Conservation (phyloP, 2,113 vertebrate species). For the Caranx melampygus region DNA sequence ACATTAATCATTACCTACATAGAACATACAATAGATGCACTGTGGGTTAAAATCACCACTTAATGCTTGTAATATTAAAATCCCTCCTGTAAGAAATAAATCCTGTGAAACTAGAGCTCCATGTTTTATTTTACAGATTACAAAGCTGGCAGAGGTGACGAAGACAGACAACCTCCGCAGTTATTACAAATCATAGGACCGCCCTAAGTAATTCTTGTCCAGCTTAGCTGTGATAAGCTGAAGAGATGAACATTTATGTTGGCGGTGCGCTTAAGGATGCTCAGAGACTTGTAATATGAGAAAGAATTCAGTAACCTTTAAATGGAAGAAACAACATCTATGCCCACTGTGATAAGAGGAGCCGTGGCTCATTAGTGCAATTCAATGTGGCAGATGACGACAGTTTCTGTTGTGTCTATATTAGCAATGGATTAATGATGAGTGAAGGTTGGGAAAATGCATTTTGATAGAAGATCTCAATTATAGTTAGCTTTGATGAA, state of each 20-base stretch:
- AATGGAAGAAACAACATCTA: not conserved
- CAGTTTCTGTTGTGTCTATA: constrained; percentile 18
- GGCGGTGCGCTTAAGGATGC: not conserved
- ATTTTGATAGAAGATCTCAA: constrained; percentile 66
- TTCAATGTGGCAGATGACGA: not conserved
- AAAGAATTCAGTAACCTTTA: not conserved
- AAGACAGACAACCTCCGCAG: constrained; percentile 5
- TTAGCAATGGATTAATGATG: constrained; percentile 48
- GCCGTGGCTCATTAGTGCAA: constrained; percentile 3
- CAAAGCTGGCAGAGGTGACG: not conserved
- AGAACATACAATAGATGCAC: not conserved
- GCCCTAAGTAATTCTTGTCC: not conserved
- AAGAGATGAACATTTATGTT: not conserved
- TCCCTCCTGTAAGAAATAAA: not conserved
- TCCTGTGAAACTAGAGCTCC: not conserved
- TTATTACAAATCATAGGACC: constrained; percentile 37
- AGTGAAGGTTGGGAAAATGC: constrained; percentile 44
- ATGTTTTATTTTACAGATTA: constrained; percentile 21
- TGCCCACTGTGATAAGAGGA: not conserved
- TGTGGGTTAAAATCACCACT: constrained; percentile 7
- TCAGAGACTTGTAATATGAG: not conserved
- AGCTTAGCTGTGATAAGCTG: constrained; percentile 24
- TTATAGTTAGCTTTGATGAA: constrained; percentile 63
- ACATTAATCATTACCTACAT: not conserved
- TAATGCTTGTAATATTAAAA: constrained; percentile 17